Evolutionary conservation across 2,797 vertebrate genomes (phyloP), one percentile per base, ranked within the genome.

Genomic region (Eurystomus glaucurus): DNA sequence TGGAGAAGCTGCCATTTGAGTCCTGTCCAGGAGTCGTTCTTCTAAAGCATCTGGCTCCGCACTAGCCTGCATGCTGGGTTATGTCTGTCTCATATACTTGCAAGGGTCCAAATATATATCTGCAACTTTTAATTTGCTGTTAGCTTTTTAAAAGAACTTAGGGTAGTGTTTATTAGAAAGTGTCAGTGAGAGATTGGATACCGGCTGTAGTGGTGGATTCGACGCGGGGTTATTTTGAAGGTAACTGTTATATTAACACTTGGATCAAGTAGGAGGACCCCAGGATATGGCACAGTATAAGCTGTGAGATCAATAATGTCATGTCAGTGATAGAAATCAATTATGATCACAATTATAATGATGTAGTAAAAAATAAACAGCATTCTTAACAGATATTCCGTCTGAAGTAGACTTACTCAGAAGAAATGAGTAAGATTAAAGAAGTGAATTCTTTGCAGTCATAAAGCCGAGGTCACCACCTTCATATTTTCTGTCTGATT

Each of bases 401-500:
- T 37, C 62, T 79, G 35, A 70, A 80, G 29, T 90, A 60, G 85
- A 85, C 62, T 81, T 85, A 33, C 62, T 86, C 35, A 52, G 51
- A 95, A 91, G 61, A 86, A 75, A 57, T 57, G 10, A 61, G 37
- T 77, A 11, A 8, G 13, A 68, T 81, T 84, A 81, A 90, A 85
- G 45, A 25, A 76, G 16, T 68, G 55, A 54, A 62, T 93, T 88
- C 35, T 86, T 84, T 86, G 58, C 77, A 81, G 65, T 78, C 17
- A 3, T 76, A 72, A 88, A 88, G 51, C 15, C 25, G 51, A 81
- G 62, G 60, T 69, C 72, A 65, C 72, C 31, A 64, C 51, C 39
- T 81, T 79, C n/a, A 1, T 79, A 54, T 93, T 87, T 92, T 69
- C 80, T 92, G 11, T 85, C 62, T 82, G 26, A 85, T 77, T 70